phyloP scores from a whole-genome alignment of 2,113 vertebrate species.

The Perca fluviatilis region DNA sequence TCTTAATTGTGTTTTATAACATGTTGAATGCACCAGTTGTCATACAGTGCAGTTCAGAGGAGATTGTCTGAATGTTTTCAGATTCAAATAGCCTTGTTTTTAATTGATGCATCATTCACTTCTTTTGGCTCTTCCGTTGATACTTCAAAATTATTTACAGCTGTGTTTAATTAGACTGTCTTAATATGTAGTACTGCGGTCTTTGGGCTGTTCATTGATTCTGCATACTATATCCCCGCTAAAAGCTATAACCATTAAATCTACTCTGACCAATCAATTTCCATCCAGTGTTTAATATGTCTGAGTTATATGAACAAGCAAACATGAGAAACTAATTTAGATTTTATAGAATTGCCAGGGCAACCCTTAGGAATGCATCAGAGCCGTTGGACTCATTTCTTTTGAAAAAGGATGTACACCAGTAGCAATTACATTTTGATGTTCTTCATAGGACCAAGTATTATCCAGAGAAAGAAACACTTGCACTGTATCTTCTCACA shows the following conservation, averaged over 20 bases:
- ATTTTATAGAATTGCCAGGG: conserved; percentile 34
- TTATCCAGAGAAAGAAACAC: conserved; percentile 70
- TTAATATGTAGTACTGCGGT: conserved; percentile 40
- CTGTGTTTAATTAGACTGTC: conserved; percentile 59
- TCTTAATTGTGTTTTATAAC: conserved; percentile 20
- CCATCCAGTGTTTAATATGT: conserved; percentile 52
- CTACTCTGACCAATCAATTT: conserved; percentile 51
- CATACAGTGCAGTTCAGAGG: conserved; percentile 8
- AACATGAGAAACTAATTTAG: conserved; percentile 31
- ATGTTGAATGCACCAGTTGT: conserved; percentile 26
- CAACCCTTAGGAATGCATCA: conserved; percentile 31
- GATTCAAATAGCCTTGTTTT: conserved; percentile 43
- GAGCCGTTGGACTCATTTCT: conserved; percentile 15
- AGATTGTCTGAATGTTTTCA: conserved; percentile 32
- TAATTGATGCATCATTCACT: conserved; percentile 42
- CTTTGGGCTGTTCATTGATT: conserved; percentile 51
- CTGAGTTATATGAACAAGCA: conserved; percentile 19
- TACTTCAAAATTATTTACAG: conserved; percentile 57
- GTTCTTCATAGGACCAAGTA: conserved; percentile 43
- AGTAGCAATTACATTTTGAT: conserved; percentile 54
- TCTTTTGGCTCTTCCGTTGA: conserved; percentile 50
- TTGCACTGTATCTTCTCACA: conserved; percentile 77
- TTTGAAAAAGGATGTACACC: conserved; percentile 35
- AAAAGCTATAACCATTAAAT: conserved; percentile 37
- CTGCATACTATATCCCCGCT: conserved; percentile 11